A percentile compares a stretch with the other conserved stretches of the same genome.
phyloP scores from a whole-genome alignment of 2,888 invertebrate species.

The Villa cingulata region DNA sequence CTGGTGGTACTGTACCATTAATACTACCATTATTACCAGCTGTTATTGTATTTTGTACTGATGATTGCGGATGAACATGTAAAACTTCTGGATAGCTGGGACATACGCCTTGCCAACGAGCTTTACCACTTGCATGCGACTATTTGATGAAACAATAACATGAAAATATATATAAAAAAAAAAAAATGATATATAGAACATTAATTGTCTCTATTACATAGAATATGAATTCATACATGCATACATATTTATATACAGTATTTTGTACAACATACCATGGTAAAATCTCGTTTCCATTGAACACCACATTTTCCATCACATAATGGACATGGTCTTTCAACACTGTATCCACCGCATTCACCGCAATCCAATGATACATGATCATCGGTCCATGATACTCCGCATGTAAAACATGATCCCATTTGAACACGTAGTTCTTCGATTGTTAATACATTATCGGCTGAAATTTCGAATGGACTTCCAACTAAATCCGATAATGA shows the following conservation, averaged over 20 bases:
- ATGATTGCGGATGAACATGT: conserved; percentile 20
- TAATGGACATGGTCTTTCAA: conserved; percentile 58
- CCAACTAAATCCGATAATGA: conserved; percentile 34
- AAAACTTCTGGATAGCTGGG: conserved; percentile 34
- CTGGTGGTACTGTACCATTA: conserved; percentile 13
- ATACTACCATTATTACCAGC: background rate
- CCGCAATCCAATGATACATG: conserved; percentile 64
- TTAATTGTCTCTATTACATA: background rate
- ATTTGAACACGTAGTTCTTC: conserved; percentile 57
- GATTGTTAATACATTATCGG: conserved; percentile 47
- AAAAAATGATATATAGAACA: conserved; percentile 4
- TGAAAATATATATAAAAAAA: background rate
- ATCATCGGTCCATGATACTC: conserved; percentile 65
- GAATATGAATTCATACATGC: too few species aligned
- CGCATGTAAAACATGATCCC: conserved; percentile 64
- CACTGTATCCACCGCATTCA: conserved; percentile 67
- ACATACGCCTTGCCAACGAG: conserved; percentile 58
- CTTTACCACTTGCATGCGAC: conserved; percentile 58
- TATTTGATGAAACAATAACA: conserved; percentile 24
- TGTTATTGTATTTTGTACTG: background rate
- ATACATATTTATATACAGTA: too few species aligned
- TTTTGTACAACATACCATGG: conserved; percentile 57
- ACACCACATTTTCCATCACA: conserved; percentile 61
- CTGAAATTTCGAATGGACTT: conserved; percentile 31
- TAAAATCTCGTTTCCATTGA: conserved; percentile 62